Conservation (phyloP, 2,888 invertebrate species). For the Sipha maydis region DNA sequence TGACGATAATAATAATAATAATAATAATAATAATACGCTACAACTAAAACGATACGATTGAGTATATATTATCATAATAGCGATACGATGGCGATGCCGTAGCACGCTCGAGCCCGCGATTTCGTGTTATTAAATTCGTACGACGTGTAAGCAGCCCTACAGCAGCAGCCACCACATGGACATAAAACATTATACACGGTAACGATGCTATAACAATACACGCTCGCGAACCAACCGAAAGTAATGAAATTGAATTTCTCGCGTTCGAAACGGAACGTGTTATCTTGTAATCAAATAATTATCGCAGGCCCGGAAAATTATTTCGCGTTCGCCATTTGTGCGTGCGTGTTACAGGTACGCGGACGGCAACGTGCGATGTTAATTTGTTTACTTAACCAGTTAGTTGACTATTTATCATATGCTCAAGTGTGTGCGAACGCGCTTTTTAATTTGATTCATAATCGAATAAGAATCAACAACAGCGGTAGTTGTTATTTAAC, state of each 20-base stretch:
- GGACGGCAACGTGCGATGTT: background rate
- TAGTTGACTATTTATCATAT: background rate
- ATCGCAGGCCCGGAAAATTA: background rate
- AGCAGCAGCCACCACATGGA: too few species aligned
- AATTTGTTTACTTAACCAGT: conserved; percentile 10
- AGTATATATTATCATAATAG: too few species aligned
- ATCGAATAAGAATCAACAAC: conserved; percentile 27
- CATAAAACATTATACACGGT: too few species aligned
- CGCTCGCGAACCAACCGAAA: background rate
- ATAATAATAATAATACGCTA: background rate
- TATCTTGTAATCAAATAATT: background rate
- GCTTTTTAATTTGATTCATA: conserved; percentile 20
- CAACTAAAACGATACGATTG: background rate
- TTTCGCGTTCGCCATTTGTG: background rate
- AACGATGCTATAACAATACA: background rate
- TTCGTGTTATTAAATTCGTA: background rate
- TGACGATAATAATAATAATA: background rate
- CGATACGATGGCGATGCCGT: background rate
- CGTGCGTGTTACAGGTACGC: background rate
- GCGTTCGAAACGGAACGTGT: background rate
- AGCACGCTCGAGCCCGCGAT: background rate
- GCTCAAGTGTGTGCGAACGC: background rate
- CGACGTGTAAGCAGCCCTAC: too few species aligned
- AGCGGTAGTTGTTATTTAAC: background rate
- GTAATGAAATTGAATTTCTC: background rate